Base-by-base conservation (phyloP, 2,113 vertebrate genomes). In the Uria lomvia region DNA sequence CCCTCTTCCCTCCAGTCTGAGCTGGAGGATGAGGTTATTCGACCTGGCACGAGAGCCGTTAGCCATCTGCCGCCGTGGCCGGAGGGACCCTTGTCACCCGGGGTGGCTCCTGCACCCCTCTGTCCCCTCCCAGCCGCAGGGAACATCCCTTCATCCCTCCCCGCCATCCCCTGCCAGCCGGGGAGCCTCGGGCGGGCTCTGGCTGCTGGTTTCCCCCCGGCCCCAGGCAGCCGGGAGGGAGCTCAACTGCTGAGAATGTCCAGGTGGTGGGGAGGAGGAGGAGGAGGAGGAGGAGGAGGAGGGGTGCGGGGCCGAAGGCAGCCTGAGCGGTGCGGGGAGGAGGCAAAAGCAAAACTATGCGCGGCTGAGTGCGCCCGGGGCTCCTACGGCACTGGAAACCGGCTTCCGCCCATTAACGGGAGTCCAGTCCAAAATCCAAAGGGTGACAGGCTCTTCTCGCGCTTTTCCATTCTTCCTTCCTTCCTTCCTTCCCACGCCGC, bases 301-400 rank as follows among this genome's bases (percentile, higher is more conserved):
- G 49, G 63, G 17, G 2, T 0, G 1, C 1, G 1, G 53, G 53
- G 82, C 29, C 1, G 3, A 56, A 77, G 55, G 79, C 77, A 92
- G 53, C 11, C 68, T 2, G 6, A 86, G 45, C 2, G 4, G 17
- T 0, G 0, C 0, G 1, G 24, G 26, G 76, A 88, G 60, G 72
- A 80, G 91, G 68, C 0, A 0, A 77, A 75, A 88, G 42, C n/a
- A 77, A 83, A 95, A 43, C 23, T 50, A 2, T 2, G 3, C 0
- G 0, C 3, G 4, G 53, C 63, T 3, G 3, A 74, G 55, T 36
- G 36, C 3, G 2, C 50, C 42, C 1, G 3, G 53, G 27, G 12
- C 59, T 87, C 3, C 0, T 6, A 1, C 43, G 1, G 43, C 59
- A 15, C 47, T 90, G 65, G 50, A n/a, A 94, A 59, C 7, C 5